These are phyloP conservation scores for Miniopterus natalensis DNA, from an alignment of 2,113 vertebrate species.

Conservation along the genomic window DNA sequence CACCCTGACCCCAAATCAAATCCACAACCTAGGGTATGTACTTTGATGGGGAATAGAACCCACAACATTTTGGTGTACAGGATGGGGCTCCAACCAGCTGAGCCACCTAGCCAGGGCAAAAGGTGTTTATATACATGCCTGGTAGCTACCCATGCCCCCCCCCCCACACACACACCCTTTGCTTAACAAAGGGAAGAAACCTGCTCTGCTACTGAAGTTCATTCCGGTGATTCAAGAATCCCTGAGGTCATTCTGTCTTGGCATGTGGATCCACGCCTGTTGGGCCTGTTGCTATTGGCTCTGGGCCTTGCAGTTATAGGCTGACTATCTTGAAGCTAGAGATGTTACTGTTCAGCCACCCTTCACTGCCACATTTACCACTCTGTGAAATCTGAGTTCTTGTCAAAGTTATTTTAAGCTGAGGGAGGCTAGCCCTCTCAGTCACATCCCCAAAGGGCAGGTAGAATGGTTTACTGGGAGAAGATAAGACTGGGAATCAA, in stretches of 20 bases:
- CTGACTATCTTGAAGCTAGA: neutral
- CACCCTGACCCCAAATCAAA: too few species aligned
- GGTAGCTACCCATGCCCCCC: neutral
- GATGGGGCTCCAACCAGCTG: too few species aligned
- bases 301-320: neutral
- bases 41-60: too few species aligned
- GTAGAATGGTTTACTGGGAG: neutral
- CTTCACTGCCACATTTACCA: neutral
- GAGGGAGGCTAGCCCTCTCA: neutral
- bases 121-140: neutral
- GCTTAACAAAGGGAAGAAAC: slow-evolving; percentile 19
- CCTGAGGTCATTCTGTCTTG: neutral
- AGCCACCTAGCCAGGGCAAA: too few species aligned
- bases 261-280: neutral
- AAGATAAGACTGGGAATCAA: neutral
- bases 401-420: slow-evolving; percentile 20
- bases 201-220: neutral
- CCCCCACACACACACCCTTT: neutral
- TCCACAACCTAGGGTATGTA: too few species aligned
- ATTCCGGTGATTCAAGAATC: neutral
- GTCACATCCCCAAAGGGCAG: neutral
- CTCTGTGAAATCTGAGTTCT: slow-evolving; percentile 23
- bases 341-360: neutral
- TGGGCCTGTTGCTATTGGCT: neutral
- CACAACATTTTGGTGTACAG: too few species aligned